Evolutionary conservation across 2,113 vertebrate species (phyloP), one percentile per base, ranked within the genome.

Genomic region (Varanus salvator): DNA sequence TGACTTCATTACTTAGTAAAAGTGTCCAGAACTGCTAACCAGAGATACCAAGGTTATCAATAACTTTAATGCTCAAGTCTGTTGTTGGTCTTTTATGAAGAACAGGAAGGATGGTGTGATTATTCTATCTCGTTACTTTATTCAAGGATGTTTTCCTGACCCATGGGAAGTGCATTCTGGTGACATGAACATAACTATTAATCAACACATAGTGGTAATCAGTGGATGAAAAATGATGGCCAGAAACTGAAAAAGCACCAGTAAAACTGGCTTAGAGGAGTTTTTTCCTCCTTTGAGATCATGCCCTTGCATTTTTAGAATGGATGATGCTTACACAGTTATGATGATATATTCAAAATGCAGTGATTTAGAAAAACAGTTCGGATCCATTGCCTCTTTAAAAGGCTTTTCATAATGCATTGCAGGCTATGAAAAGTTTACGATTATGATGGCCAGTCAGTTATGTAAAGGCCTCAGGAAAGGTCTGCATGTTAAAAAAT

Each of bases 131-230:
- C 93, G 92, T 93, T 94, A 76, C 72, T 94, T 81, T 76, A 81
- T 71, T 92, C 90, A 92, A 95, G 93, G 93, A 95, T 96, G 94
- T 97, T 97, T 97, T 97, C 95, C 91, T 97, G 93, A 96, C 95
- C 96, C 94, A 91, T 93, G 95, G 96, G 95, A 97, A 95, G 95
- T 94, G 96, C 95, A 94, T 97, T 96, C 97, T 94, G 96, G 93
- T 96, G 96, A 97, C 96, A 34, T 96, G 96, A 97, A 91, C 93
- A 88, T 96, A 95, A 94, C 96, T 95, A 96, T 98, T 98, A 97
- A 97, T 97, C 97, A 97, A 96, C 97, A 96, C 95, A 95, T 91
- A 96, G 97, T 88, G 94, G 96, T 97, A 96, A 97, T 97, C 97
- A 97, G 97, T 77, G 93, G 95, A 94, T 96, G 95, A 96, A 96